Evolutionary conservation across 92 coral and sea anemone genomes (phyloP), one percentile per base, ranked within the genome.

Genomic region (Galaxea fascicularis): DNA sequence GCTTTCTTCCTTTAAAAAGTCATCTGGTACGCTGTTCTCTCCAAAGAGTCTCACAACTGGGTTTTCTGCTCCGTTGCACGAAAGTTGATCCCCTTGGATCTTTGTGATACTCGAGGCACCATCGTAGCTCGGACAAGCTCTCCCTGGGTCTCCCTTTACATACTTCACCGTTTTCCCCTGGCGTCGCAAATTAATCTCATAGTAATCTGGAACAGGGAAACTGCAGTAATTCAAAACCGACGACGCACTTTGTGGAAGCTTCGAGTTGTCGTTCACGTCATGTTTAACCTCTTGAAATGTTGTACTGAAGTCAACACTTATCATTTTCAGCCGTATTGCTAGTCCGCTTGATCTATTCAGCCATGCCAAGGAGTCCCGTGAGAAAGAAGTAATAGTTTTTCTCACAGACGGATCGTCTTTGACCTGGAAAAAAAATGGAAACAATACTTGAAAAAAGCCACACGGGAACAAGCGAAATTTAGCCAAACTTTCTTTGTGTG

Each of bases 271-370:
- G 72, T 88, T 91, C 45, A 73, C 71, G 30, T 8, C 73, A 63
- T 91, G 94, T 52, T 47, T 14, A 46, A 85, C 93, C 60, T 93
- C 95, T 24, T 82, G 87, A 69, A 84, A 91, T 31, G 85, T 91
- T n/a, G 97, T 78, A 51, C 97, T 88, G 80, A 91, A 85, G 64
- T 93, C 97, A 10, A 79, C 89, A 9, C 44, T 54, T 12, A 81
- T 77, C 29, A 93, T 46, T 68, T 79, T 58, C 15, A 89, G 83
- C 39, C 77, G 76, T 44, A 93, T 52, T 16, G 91, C 93, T 44
- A 93, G 80, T 31, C 93, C 94, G 51, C 92, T 91, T 53, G 93
- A 78, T 39, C 97, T 66, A 73, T 91, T 91, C 15, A 93, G 82
- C 97, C 97, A 93, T n/a, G 92, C 58, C 41, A 63, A 28, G 68